Conservation (phyloP, 1,140 invertebrate genomes). For the Pemphigus obesinymphae region DNA sequence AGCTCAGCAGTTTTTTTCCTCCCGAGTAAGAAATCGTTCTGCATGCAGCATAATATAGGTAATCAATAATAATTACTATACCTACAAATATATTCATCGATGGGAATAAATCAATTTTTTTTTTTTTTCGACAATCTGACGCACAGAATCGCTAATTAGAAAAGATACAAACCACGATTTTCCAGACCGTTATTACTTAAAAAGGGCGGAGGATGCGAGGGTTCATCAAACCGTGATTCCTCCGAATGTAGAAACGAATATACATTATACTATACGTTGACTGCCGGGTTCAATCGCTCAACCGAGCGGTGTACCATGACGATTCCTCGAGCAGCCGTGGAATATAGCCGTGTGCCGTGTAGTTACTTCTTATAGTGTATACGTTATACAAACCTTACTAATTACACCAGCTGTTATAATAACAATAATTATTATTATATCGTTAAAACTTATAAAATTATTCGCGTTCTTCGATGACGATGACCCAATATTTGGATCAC, state of each 20-base stretch:
- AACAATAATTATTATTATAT: background rate
- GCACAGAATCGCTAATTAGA: conserved; percentile 47
- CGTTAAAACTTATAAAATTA: background rate
- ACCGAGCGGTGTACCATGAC: conserved; percentile 8
- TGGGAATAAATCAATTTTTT: background rate
- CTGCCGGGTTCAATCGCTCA: conserved; percentile 21
- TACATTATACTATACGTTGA: background rate
- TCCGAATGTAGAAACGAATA: background rate
- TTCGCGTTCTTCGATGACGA: background rate
- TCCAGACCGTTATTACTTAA: background rate
- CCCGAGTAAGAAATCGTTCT: background rate
- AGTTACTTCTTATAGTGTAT: background rate
- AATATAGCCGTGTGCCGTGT: background rate
- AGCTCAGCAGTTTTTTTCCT: background rate
- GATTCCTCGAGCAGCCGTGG: background rate
- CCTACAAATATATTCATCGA: background rate
- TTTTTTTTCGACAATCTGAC: conserved; percentile 47
- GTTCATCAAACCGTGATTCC: conserved; percentile 36
- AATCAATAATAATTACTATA: too few species aligned
- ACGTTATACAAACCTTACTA: too few species aligned
- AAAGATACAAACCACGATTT: conserved; percentile 20
- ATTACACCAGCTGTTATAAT: background rate
- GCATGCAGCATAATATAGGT: background rate
- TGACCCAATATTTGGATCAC: background rate
- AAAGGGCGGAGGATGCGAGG: conserved; percentile 13